phyloP scores from a whole-genome alignment of 2,113 vertebrate species.

The Lathamus discolor region DNA sequence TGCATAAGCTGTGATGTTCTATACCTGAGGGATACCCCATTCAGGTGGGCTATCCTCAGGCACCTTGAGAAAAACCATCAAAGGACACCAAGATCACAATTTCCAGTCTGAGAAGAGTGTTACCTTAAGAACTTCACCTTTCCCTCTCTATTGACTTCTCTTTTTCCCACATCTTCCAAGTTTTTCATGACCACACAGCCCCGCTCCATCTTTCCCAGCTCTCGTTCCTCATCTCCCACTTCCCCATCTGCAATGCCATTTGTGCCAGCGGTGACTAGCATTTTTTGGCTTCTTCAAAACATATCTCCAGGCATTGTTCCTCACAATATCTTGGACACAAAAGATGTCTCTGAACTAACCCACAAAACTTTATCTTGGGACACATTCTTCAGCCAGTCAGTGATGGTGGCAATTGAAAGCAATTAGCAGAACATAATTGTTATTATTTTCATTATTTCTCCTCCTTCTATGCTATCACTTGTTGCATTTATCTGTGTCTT shows the following conservation, averaged over 20 bases:
- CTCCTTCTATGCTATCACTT: neutral
- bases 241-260: constrained; percentile 30
- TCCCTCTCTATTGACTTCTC: neutral
- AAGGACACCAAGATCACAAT: neutral
- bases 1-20: neutral
- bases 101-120: neutral
- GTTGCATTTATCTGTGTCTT: neutral
- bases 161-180: neutral
- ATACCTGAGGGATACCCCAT: neutral
- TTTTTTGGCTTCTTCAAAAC: constrained; percentile 23
- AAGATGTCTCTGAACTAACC: neutral
- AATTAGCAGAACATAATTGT: neutral
- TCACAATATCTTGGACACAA: neutral
- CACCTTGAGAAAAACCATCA: neutral
- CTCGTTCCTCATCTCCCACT: constrained; percentile 24
- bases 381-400: neutral
- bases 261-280: constrained; percentile 31
- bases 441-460: neutral
- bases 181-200: neutral
- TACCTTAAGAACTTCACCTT: neutral
- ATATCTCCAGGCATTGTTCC: neutral
- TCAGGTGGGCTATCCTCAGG: neutral
- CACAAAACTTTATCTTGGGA: neutral
- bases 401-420: neutral
- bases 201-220: neutral